Percentiles rank a stretch among this genome's conserved stretches.
Conservation (phyloP, 2,113 vertebrate species). For the Columba janthina region DNA sequence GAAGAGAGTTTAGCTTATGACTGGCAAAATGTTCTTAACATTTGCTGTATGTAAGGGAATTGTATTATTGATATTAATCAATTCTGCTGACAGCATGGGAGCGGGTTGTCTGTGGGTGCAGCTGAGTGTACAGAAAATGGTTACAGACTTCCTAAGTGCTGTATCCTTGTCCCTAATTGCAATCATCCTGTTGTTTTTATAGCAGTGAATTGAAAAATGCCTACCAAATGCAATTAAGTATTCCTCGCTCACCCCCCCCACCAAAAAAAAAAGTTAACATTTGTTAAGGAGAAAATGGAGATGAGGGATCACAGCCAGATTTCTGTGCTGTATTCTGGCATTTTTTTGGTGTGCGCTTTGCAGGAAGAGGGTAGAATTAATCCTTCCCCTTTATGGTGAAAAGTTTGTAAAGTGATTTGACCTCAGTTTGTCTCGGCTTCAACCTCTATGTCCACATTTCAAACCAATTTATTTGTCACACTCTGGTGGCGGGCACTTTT, state of each 20-base stretch:
- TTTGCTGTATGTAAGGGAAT: background rate
- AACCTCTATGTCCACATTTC: background rate
- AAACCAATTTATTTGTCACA: background rate
- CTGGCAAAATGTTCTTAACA: background rate
- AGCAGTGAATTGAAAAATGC: background rate
- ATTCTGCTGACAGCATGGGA: background rate
- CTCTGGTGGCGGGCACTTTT: background rate
- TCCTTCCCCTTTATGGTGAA: background rate
- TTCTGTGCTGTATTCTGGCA: background rate
- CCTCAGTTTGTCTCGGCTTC: background rate
- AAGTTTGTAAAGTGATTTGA: background rate
- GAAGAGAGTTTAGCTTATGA: background rate
- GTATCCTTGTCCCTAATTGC: background rate
- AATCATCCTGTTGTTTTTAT: background rate
- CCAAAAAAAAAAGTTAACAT: background rate
- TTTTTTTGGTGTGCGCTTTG: background rate
- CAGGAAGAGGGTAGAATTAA: background rate
- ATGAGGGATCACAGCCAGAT: background rate
- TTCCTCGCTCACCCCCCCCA: accelerated
- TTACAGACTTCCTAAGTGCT: background rate
- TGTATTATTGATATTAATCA: background rate
- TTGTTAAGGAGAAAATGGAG: background rate
- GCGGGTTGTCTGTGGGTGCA: background rate
- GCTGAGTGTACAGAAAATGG: background rate
- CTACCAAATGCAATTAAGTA: background rate